These are phyloP conservation scores for Apeltes quadracus DNA, from an alignment of 2,113 vertebrate species.

Conservation along the genomic window DNA sequence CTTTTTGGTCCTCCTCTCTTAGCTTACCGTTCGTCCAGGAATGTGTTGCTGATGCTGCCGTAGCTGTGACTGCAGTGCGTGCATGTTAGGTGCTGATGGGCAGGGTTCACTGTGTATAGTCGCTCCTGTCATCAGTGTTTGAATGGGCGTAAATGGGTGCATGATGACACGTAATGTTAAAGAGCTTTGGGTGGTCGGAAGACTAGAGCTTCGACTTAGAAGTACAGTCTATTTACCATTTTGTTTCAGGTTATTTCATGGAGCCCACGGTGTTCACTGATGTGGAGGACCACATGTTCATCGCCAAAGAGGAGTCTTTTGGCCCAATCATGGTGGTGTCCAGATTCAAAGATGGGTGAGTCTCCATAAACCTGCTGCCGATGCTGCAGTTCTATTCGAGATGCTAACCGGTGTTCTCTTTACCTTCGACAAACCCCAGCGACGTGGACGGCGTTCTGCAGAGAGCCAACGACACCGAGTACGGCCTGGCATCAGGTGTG, in stretches of 20 bases:
- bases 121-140: too few relatives aligned
- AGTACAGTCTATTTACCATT: too few relatives aligned
- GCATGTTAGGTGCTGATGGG: background rate
- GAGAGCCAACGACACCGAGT: conserved; percentile 93
- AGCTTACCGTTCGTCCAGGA: too few relatives aligned
- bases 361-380: background rate
- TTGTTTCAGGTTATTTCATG: conserved; percentile 86
- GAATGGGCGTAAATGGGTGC: too few relatives aligned
- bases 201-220: too few relatives aligned
- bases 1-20: background rate
- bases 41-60: too few relatives aligned
- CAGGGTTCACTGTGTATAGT: too few relatives aligned
- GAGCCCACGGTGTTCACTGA: conserved; percentile 86
- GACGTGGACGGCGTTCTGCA: conserved; percentile 90
- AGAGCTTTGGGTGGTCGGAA: too few relatives aligned
- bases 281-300: conserved; percentile 88
- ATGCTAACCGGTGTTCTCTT: too few relatives aligned
- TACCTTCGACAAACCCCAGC: conserved; percentile 61
- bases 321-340: conserved; percentile 98
- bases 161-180: too few relatives aligned
- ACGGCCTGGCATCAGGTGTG: conserved; percentile 94
- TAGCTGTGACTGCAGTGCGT: background rate
- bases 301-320: conserved; percentile 91
- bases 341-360: conserved; percentile 92
- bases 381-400: background rate